Base-by-base conservation (phyloP, 2,113 vertebrate genomes). In the Porphyrio hochstetteri region DNA sequence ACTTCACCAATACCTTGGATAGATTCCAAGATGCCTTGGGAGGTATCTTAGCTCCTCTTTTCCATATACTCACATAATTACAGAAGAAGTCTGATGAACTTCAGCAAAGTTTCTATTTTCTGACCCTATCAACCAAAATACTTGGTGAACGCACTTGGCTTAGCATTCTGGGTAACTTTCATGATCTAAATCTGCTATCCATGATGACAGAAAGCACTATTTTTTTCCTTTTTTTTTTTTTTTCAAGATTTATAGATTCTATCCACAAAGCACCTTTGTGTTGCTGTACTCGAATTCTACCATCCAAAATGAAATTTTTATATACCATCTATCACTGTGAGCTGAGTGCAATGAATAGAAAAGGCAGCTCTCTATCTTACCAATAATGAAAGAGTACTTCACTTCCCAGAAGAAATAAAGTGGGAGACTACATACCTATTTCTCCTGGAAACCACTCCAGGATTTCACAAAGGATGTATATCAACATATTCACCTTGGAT, bases 231-330 rank as follows among this genome's bases (percentile, higher is more conserved):
- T 23, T 88, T 86, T 50, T n/a, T 5, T 35, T 23, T 88, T 83
- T 40, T 20, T 6, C 18, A 36, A 84, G 88, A 94, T 95, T 93
- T 92, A 93, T 71, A 76, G 72, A 81, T 76, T 87, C 65, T 95
- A 57, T 90, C 86, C 86, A 89, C 90, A 93, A 94, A 93, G 57
- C 38, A 86, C 80, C 81, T 96, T 96, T 96, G 92, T 96, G 79
- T 91, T 82, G 75, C 93, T 90, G 68, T 80, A 88, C 95, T 97
- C 1, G 28, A 95, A 94, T 93, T 95, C 77, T 88, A n/a, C 92
- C 83, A 90, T 84, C 88, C 86, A 81, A 95, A 96, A 95, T 93
- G 95, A 96, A 95, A 90, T 93, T 97, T 93, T 97, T 96, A 84
- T 95, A 65, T 61, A 91, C 84, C 82, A 91, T 96, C 92, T 92